Evolutionary conservation across 2,888 invertebrate genomes (phyloP).

Genomic region (Hesperia comma): DNA sequence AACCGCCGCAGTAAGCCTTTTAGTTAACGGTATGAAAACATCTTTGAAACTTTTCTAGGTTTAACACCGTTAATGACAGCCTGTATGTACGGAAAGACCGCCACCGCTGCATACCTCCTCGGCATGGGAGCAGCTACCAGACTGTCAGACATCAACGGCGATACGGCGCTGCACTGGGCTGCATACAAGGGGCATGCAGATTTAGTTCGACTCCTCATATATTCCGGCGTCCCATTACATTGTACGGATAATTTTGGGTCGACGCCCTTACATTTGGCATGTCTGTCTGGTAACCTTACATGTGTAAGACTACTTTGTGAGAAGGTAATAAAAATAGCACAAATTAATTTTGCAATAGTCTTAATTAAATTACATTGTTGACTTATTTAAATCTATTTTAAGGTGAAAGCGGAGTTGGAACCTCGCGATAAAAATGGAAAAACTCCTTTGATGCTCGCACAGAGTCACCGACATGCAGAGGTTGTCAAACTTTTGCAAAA

Average conservation of each 20-base stretch:
- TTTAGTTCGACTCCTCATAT: conserved; percentile 92
- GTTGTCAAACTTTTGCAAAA: conserved; percentile 92
- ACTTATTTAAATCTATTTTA: conserved; percentile 24
- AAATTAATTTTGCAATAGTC: not conserved
- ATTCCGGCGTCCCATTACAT: conserved; percentile 94
- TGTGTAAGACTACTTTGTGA: conserved; percentile 95
- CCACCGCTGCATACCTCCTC: conserved; percentile 94
- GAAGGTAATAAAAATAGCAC: conserved; percentile 81
- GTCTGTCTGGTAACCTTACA: conserved; percentile 93
- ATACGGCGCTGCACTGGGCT: conserved; percentile 97
- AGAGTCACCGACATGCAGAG: conserved; percentile 93
- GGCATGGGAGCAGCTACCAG: conserved; percentile 95
- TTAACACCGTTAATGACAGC: conserved; percentile 96
- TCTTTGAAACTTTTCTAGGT: conserved; percentile 56
- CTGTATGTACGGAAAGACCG: conserved; percentile 96
- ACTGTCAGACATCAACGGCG: conserved; percentile 95
- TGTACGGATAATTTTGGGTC: conserved; percentile 97
- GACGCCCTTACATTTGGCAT: conserved; percentile 95
- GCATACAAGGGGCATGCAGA: conserved; percentile 97
- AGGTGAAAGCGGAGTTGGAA: conserved; percentile 94
- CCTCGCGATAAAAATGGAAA: conserved; percentile 96
- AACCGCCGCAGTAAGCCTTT: too few species aligned
- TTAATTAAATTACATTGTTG: not conserved
- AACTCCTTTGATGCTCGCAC: conserved; percentile 94
- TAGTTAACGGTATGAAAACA: too few species aligned